Conservation (phyloP, 2,888 invertebrate species). For the Drosophila eohydei region DNA sequence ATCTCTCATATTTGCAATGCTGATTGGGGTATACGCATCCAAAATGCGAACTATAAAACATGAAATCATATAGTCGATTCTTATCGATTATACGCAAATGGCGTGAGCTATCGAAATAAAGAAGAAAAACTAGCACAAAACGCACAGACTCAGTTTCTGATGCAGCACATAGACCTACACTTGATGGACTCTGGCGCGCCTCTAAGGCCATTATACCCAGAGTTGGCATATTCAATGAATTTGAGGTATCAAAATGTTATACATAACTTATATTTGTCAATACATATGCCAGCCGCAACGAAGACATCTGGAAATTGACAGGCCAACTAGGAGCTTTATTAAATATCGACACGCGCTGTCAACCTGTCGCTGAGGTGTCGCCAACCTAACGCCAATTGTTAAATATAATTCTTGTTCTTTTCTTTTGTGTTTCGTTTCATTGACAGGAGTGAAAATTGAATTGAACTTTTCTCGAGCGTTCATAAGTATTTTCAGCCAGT, state of each 20-base stretch:
- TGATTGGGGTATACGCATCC: too few relatives aligned
- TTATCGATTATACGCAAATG: too few relatives aligned
- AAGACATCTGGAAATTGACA: slow-evolving; percentile 8
- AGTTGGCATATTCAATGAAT: too few relatives aligned
- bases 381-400: slow-evolving; percentile 8
- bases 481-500: background rate
- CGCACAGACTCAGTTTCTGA: too few relatives aligned
- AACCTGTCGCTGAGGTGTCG: slow-evolving; percentile 9
- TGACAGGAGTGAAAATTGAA: background rate
- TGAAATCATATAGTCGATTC: too few relatives aligned
- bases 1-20: too few relatives aligned
- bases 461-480: background rate
- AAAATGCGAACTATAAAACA: too few relatives aligned
- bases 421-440: background rate
- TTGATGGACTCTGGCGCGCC: too few relatives aligned
- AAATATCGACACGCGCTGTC: slow-evolving; percentile 7
- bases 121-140: too few relatives aligned
- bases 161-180: too few relatives aligned
- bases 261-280: background rate
- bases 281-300: background rate
- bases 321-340: slow-evolving; percentile 7
- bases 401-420: background rate
- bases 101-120: too few relatives aligned
- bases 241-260: background rate
- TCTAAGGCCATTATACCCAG: too few relatives aligned